These are phyloP conservation scores for Shinisaurus crocodilurus DNA, from an alignment of 2,113 vertebrate species.

Conservation along the genomic window DNA sequence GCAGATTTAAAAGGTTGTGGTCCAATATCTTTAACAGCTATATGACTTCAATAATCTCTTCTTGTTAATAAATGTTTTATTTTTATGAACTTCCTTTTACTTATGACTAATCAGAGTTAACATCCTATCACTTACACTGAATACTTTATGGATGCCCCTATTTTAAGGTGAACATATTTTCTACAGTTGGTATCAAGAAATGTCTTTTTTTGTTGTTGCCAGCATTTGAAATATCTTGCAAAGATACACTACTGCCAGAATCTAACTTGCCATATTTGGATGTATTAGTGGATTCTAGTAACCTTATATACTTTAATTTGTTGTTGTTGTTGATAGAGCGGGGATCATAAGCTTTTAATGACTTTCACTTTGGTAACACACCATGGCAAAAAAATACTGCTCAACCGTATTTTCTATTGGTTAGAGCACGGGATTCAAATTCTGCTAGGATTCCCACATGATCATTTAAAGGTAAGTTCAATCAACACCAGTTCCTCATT, in stretches of 20 bases:
- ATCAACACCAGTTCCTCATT: background rate
- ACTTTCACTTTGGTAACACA: background rate
- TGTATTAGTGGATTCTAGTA: background rate
- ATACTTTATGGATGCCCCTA: conserved; percentile 37
- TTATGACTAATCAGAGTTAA: conserved; percentile 56
- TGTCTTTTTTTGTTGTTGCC: background rate
- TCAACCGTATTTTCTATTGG: background rate
- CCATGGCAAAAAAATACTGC: background rate
- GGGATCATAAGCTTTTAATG: background rate
- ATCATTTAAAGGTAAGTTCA: background rate
- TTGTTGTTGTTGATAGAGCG: background rate
- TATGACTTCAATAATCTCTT: conserved; percentile 39
- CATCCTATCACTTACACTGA: conserved; percentile 36
- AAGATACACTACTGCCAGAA: background rate
- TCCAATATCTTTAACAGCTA: conserved; percentile 19
- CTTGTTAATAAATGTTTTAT: conserved; percentile 34
- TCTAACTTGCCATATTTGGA: background rate
- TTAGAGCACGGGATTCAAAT: background rate
- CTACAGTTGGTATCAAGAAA: background rate
- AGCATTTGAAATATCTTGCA: background rate
- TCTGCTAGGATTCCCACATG: background rate
- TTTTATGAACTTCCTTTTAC: conserved; percentile 58
- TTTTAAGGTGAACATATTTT: conserved; percentile 47
- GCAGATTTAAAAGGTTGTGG: conserved; percentile 55
- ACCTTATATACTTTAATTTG: background rate